Evolutionary conservation across 2,113 vertebrate species (phyloP).

Genomic region (Lates calcarifer): DNA sequence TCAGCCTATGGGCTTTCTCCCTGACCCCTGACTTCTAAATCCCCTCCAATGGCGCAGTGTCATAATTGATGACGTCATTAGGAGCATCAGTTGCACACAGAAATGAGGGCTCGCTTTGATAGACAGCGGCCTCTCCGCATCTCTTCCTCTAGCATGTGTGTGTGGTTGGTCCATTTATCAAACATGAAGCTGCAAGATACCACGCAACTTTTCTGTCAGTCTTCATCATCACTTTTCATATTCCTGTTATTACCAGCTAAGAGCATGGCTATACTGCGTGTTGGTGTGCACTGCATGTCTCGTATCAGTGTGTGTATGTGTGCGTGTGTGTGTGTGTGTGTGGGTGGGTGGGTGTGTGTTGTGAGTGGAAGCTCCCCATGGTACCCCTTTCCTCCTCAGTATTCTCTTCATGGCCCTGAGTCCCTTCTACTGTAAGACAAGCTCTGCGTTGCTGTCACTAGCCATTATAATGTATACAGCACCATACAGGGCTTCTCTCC

Average conservation of each 20-base stretch:
- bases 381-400: constrained; percentile 34
- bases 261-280: not conserved
- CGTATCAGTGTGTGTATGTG: not conserved
- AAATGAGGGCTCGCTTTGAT: constrained; percentile 51
- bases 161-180: constrained; percentile 23
- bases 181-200: not conserved
- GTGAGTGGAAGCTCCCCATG: constrained; percentile 10
- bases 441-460: constrained; percentile 61
- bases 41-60: constrained; percentile 16
- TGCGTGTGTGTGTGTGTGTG: not conserved
- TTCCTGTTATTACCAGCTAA: constrained; percentile 11
- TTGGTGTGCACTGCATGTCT: not conserved
- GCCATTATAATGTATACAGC: constrained; percentile 58
- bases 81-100: constrained; percentile 50
- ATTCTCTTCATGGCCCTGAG: constrained; percentile 46
- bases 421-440: constrained; percentile 53
- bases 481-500: constrained; percentile 45
- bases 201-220: constrained; percentile 19
- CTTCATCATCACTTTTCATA: constrained; percentile 19
- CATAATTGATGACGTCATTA: constrained; percentile 67
- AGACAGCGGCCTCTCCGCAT: constrained; percentile 39
- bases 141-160: constrained; percentile 20
- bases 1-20: constrained; percentile 50
- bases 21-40: constrained; percentile 66
- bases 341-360: not conserved